Percentiles rank a stretch among this genome's conserved stretches.
Evolutionary conservation across 1,140 invertebrate species (phyloP).

Genomic region (Leptopilina boulardi): DNA sequence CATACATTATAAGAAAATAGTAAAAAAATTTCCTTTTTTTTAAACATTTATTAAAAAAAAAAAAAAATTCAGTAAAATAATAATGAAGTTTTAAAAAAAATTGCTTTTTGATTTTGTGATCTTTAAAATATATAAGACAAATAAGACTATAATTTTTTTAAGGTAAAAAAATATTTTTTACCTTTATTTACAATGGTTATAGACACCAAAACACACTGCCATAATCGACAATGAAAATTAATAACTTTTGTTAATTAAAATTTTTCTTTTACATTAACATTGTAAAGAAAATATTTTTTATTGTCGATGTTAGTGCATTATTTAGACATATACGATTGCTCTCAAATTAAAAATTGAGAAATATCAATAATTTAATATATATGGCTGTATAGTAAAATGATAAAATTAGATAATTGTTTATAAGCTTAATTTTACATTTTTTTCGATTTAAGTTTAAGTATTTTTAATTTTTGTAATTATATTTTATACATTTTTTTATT

Average conservation of each 20-base stretch:
- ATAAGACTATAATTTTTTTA: too few species aligned
- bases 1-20: too few species aligned
- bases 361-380: slow-evolving; percentile 15
- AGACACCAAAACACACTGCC: slow-evolving; percentile 15
- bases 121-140: too few species aligned
- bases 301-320: slow-evolving; percentile 32
- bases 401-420: slow-evolving; percentile 16
- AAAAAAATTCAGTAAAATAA: too few species aligned
- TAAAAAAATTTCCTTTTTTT: too few species aligned
- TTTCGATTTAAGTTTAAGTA: neutral
- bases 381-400: slow-evolving; percentile 18
- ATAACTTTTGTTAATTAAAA: neutral
- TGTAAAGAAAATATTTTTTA: neutral
- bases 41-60: too few species aligned
- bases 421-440: neutral
- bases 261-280: neutral
- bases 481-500: neutral
- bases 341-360: neutral
- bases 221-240: slow-evolving; percentile 15
- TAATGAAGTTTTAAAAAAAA: too few species aligned
- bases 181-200: neutral
- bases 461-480: slow-evolving; percentile 23
- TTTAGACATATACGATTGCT: neutral
- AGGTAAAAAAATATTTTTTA: too few species aligned
- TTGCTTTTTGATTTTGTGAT: too few species aligned